Evolutionary conservation across 2,113 vertebrate genomes (phyloP).

Genomic region (Rutilus rutilus): DNA sequence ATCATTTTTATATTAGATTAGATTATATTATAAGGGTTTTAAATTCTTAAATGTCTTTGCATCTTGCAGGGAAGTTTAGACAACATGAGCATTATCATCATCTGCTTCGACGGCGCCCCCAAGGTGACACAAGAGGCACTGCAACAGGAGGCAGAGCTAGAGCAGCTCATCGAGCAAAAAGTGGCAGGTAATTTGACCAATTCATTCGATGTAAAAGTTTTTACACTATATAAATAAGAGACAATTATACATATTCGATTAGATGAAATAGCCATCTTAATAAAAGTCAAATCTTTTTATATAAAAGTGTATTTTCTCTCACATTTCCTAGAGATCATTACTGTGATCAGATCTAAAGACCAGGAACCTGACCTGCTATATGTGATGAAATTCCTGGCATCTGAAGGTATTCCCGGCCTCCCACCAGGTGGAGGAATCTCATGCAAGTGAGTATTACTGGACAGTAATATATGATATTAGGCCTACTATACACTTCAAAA

Average conservation of each 20-base stretch:
- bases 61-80: conserved; percentile 81
- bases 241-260: not conserved
- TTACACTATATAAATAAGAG: too few relatives aligned
- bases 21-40: not conserved
- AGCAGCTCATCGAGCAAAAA: conserved; percentile 74
- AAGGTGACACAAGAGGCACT: conserved; percentile 76
- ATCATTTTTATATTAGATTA: too few relatives aligned
- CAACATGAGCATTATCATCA: conserved; percentile 83
- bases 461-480: not conserved
- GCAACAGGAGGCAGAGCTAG: conserved; percentile 73
- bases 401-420: conserved; percentile 75
- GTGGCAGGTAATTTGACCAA: conserved; percentile 72
- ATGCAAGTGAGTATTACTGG: conserved; percentile 77
- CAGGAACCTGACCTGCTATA: conserved; percentile 73
- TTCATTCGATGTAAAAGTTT: not conserved
- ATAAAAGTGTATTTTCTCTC: not conserved
- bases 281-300: not conserved
- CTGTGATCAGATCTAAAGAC: conserved; percentile 68
- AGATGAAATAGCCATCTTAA: not conserved
- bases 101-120: conserved; percentile 80
- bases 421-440: conserved; percentile 82
- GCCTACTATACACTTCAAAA: too few relatives aligned
- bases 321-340: conserved; percentile 73
- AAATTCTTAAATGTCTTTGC: not conserved
- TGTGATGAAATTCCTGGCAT: conserved; percentile 77